A percentile compares a stretch with the other conserved stretches of the same genome.
Conservation (phyloP, 2,888 invertebrate species). For the Latrodectus elegans region DNA sequence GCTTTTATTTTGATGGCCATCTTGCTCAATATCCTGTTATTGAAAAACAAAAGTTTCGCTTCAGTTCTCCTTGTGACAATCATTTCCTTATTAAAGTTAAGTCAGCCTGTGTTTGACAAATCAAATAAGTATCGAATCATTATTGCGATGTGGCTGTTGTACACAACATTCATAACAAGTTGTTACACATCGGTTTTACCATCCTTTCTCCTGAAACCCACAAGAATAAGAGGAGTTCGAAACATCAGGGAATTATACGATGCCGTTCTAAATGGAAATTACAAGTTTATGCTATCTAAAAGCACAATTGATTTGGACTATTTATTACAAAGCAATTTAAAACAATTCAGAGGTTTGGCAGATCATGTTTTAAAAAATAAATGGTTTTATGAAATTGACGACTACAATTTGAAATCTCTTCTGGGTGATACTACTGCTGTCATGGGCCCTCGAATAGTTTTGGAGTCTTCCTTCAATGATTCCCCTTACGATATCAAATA, state of each 20-base stretch:
- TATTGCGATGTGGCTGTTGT: constrained; percentile 2
- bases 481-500: neutral
- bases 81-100: constrained; percentile 8
- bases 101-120: neutral
- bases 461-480: neutral
- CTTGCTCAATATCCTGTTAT: neutral
- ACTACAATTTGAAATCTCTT: neutral
- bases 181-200: constrained; percentile 14
- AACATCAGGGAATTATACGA: constrained; percentile 13
- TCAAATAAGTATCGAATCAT: neutral
- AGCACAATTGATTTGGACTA: neutral
- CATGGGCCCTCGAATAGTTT: neutral
- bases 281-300: neutral
- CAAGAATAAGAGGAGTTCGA: constrained; percentile 1
- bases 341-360: neutral
- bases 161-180: neutral
- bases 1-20: neutral
- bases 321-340: constrained; percentile 5
- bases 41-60: neutral
- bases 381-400: constrained; percentile 4
- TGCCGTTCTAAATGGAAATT: neutral
- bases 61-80: neutral
- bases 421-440: neutral
- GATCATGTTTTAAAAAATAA: neutral
- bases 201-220: constrained; percentile 19